Evolutionary conservation across 1,140 invertebrate genomes (phyloP).

Genomic region (Tribolium madens): DNA sequence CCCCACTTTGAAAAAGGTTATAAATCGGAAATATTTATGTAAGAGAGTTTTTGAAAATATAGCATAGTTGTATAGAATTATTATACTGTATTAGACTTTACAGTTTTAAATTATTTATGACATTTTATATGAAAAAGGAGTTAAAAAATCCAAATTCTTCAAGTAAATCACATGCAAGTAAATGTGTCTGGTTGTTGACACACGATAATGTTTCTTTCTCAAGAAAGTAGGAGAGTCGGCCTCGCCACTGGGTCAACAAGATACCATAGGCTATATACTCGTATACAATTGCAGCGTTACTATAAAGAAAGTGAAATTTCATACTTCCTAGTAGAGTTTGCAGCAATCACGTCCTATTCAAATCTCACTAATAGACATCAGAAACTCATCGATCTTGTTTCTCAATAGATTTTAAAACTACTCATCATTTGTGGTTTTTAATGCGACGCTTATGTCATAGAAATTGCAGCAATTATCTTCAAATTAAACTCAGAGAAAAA

Average conservation of each 20-base stretch:
- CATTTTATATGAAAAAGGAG: too few relatives aligned
- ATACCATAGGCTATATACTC: conserved; percentile 37
- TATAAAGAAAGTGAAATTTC: conserved; percentile 56
- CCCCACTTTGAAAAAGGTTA: too few relatives aligned
- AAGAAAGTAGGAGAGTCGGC: conserved; percentile 56
- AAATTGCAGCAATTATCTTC: conserved; percentile 10
- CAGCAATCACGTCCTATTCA: conserved; percentile 26
- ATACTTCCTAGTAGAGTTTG: conserved; percentile 47
- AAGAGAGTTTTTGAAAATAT: too few relatives aligned
- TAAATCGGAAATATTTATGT: too few relatives aligned
- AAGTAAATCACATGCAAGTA: conserved; percentile 13
- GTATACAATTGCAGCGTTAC: conserved; percentile 36
- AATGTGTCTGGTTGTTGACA: conserved; percentile 29
- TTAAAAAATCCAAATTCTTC: too few relatives aligned
- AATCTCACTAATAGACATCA: conserved; percentile 17
- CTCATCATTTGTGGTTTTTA: background rate
- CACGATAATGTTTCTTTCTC: conserved; percentile 39
- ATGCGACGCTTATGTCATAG: background rate
- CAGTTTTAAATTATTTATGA: too few relatives aligned
- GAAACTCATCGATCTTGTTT: background rate
- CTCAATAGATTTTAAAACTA: background rate
- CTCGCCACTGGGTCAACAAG: conserved; percentile 52
- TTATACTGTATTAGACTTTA: too few relatives aligned
- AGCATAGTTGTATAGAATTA: too few relatives aligned
- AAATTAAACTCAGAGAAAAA: background rate